Conservation (phyloP, 2,888 invertebrate species). For the Acanthoscelides obtectus region DNA sequence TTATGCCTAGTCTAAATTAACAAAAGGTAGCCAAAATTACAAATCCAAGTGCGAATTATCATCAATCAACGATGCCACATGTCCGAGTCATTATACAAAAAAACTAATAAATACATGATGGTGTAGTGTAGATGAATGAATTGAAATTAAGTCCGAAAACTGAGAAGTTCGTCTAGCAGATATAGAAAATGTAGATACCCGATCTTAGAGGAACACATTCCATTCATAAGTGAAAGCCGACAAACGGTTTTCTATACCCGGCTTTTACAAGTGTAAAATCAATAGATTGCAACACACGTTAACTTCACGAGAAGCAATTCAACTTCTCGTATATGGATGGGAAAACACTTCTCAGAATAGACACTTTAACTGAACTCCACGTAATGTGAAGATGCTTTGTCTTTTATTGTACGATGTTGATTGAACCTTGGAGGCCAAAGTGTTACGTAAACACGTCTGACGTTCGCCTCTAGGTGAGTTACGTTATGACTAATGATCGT, state of each 20-base stretch:
- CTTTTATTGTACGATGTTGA: neutral
- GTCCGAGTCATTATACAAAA: slow-evolving; percentile 34
- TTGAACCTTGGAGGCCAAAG: too few species aligned
- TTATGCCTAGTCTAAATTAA: slow-evolving; percentile 16
- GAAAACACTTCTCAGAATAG: neutral
- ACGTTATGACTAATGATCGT: too few species aligned
- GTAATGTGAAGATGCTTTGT: neutral
- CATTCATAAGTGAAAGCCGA: too few species aligned
- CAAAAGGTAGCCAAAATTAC: slow-evolving; percentile 40
- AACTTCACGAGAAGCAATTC: neutral
- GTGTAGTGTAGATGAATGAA: too few species aligned
- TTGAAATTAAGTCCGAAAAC: too few species aligned
- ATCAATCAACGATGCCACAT: slow-evolving; percentile 32
- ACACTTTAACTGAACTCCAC: neutral
- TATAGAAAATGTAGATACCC: too few species aligned
- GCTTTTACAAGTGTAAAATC: slow-evolving; percentile 18
- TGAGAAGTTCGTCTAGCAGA: too few species aligned
- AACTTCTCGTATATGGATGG: neutral
- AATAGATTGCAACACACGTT: slow-evolving; percentile 10
- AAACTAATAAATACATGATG: too few species aligned
- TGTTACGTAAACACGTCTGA: too few species aligned
- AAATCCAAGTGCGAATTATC: slow-evolving; percentile 45
- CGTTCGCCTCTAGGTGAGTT: too few species aligned
- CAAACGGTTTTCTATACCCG: too few species aligned
- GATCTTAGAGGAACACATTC: too few species aligned